Evolutionary conservation across 1,140 invertebrate genomes (phyloP), one percentile per base, ranked within the genome.

Genomic region (Drosophila malerkotliana): DNA sequence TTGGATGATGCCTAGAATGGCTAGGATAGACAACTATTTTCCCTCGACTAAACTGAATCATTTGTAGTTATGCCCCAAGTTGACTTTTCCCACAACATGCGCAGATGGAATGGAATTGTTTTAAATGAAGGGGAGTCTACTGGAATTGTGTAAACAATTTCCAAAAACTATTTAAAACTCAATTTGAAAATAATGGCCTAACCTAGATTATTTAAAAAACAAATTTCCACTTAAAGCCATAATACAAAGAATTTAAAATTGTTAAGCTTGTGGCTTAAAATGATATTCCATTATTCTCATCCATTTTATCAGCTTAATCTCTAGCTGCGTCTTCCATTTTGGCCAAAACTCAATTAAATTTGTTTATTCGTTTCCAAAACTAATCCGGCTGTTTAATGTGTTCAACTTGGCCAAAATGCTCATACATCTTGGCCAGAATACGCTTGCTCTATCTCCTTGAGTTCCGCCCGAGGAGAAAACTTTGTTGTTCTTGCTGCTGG

Each of bases 351-450:
- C 66, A 69, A 69, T 69, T 69, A 69, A 69, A 69, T 69, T 69
- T 69, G 52, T 69, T 69, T 69, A 69, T 69, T 44, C 68, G 77
- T 76, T 71, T 67, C 69, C 72, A 77, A 75, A 75, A 56, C 55
- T 88, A 75, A 87, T 85, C 82, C 71, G 56, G 61, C 60, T 75
- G 75, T 68, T 82, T 77, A 78, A 78, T 78, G 82, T 67, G 41
- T 45, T 63, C 52, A 62, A 78, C 64, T 87, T 85, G 45, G 52
- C 49, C 59, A 45, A 59, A 49, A 71, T 59, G 44, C 41, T n/a
- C 41, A 44, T 44, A 44, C 10, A 44, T 44, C 14, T 44, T 15
- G 41, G 41, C 55, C 54, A 48, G 37, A 72, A 53, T 45, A 3
- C 14, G 3, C 41, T 9, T 14, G 10, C 14, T 44, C 41, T 9